Base-by-base conservation (phyloP, 1,140 invertebrate species). In the Uloborus diversus region DNA sequence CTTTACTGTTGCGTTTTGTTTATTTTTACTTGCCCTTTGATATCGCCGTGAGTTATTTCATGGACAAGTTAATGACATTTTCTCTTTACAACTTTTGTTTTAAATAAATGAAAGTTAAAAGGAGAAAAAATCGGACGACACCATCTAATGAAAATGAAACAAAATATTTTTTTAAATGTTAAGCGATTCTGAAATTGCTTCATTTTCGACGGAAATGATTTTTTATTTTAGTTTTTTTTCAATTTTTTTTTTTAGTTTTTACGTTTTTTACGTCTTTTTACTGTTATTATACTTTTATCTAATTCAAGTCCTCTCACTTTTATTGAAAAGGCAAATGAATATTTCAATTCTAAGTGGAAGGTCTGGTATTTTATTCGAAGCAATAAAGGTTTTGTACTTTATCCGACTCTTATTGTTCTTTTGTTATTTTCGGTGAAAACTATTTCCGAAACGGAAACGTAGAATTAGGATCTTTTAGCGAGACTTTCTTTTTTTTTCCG, bases 101-200 rank as follows among this genome's bases (percentile, higher is more conserved):
- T 51, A 75, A 49, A 75, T 75, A 75, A 75, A 75, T n/a, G 57
- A 64, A 42, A 64, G 57, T 64, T 51, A n/a, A 27, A 42, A 51
- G 35, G 64, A 75, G 51, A 68, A 65, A 65, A 64, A 64, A 37
- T 5, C 5, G 42, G 53, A 11, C 27, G 23, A 75, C 57, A 53
- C 3, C 71, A 30, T 13, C 37, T 62, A 75, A 75, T 64, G 71
- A 75, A 75, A 75, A 32, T 25, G 33, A 28, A 59, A 75, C 49
- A 49, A 51, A 56, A 70, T 62, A 61, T 37, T n/a, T n/a, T n/a
- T n/a, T 37, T 9, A 70, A 64, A 75, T 51, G 53, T 57, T 71
- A 71, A 71, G 53, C 53, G 68, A 59, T 71, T 57, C 59, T 71
- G 57, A 33, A 71, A 71, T 71, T 71, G 68, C 42, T 71, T 59